Evolutionary conservation across 2,113 vertebrate genomes (phyloP).

Genomic region (Myrmecobius fasciatus): DNA sequence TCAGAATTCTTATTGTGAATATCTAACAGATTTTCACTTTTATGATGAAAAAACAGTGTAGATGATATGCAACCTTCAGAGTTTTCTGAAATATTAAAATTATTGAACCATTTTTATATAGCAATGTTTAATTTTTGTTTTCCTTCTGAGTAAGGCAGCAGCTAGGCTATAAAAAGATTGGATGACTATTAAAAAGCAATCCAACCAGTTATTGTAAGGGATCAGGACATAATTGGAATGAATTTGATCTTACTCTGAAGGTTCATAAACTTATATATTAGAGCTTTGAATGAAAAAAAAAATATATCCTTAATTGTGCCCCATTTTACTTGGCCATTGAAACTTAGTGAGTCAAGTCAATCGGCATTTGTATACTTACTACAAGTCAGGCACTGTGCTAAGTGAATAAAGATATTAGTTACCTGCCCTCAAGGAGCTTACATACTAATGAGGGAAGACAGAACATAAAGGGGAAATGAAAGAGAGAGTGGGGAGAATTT

Average conservation of each 20-base stretch:
- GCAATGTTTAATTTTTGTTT: slow-evolving; percentile 1
- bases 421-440: not conserved
- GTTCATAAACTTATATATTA: not conserved
- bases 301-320: not conserved
- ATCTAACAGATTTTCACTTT: not conserved
- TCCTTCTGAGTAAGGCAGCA: slow-evolving; percentile 31
- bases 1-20: not conserved
- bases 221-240: not conserved
- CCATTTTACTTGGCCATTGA: not conserved
- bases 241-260: not conserved
- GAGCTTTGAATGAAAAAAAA: not conserved
- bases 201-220: not conserved
- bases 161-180: slow-evolving; percentile 19
- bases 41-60: slow-evolving; percentile 11
- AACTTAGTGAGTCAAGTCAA: not conserved
- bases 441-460: not conserved
- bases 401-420: not conserved
- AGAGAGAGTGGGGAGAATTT: not conserved
- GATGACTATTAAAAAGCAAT: not conserved
- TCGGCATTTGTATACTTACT: not conserved
- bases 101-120: slow-evolving; percentile 3
- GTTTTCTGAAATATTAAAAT: slow-evolving; percentile 18
- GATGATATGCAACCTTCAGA: slow-evolving; percentile 12
- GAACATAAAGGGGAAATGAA: not conserved
- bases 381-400: not conserved